Evolutionary conservation across 1,140 invertebrate genomes (phyloP), one percentile per base, ranked within the genome.

Genomic region (Scaptomyza hsui): DNA sequence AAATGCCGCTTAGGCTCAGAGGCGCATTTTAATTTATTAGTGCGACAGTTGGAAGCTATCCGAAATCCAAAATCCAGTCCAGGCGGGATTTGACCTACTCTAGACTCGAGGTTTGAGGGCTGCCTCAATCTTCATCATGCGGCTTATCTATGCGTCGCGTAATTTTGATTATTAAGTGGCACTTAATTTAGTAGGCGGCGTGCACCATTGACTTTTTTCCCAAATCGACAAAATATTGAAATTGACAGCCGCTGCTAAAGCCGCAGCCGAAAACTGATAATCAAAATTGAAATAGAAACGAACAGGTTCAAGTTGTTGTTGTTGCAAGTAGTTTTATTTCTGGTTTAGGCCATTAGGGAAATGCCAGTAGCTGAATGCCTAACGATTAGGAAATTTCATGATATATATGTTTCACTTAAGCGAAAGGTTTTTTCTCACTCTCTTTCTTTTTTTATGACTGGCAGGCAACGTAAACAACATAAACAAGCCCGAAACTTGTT

Each of bases 141-240:
- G 64, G 81, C 69, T 85, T 85, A 85, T 85, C 80, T 86, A 55
- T 48, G 73, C 65, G 61, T 77, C 81, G 77, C 81, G 82, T 88
- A 86, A 86, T 88, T 88, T 88, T 74, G 78, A 88, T 88, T 86
- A 86, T 86, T 86, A 88, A 86, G 82, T 86, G 82, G 45, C 82
- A 88, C 82, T 86, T 88, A 75, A 86, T 82, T 86, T 86, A 72
- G 82, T 88, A 67, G 81, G 82, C 81, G 81, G 82, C 81, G 81
- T 88, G 82, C 64, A 55, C 77, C 78, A 41, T 55, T 47, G 53
- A 67, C 70, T 78, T 78, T 85, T 76, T 4, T 21, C 63, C 80
- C 75, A 47, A 83, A 67, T 62, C 65, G 53, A 64, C 56, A 64
- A 79, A 80, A 80, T 85, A 85, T 85, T 70, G 81, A 85, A 85